These are phyloP conservation scores for Aelia acuminata DNA, from an alignment of 2,888 invertebrate species.

Conservation along the genomic window DNA sequence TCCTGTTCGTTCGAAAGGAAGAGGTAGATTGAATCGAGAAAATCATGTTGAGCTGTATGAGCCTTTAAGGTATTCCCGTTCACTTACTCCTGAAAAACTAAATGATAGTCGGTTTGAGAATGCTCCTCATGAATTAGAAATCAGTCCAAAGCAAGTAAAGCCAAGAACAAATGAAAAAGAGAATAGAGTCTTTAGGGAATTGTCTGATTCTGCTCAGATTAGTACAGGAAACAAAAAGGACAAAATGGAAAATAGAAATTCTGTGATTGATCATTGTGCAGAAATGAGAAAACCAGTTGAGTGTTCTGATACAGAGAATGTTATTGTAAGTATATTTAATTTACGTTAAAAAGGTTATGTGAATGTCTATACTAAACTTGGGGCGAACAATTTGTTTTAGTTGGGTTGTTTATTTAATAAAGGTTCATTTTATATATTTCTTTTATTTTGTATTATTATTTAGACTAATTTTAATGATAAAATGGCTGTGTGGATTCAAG, in stretches of 20 bases:
- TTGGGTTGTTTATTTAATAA: not conserved
- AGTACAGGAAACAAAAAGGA: conserved; percentile 20
- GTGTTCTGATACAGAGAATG: conserved; percentile 57
- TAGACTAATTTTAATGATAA: not conserved
- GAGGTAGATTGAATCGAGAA: conserved; percentile 66
- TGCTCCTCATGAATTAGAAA: conserved; percentile 32
- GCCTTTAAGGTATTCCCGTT: conserved; percentile 61
- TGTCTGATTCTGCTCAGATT: conserved; percentile 15
- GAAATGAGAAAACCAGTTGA: conserved; percentile 7
- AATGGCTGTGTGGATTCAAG: not conserved
- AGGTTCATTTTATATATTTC: not conserved
- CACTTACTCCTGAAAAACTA: conserved; percentile 65
- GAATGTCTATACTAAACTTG: not conserved
- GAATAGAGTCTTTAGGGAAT: conserved; percentile 25
- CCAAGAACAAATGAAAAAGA: conserved; percentile 19
- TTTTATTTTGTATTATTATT: not conserved
- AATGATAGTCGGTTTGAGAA: conserved; percentile 52
- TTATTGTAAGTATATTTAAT: conserved; percentile 51
- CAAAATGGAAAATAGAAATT: not conserved
- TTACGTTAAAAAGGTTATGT: not conserved
- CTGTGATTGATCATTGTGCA: conserved; percentile 4
- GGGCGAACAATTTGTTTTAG: not conserved
- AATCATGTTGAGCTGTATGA: conserved; percentile 5
- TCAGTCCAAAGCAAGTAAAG: not conserved
- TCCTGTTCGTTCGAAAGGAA: conserved; percentile 76